Evolutionary conservation across 2,888 invertebrate species (phyloP).

Genomic region (Campoplex capitator): DNA sequence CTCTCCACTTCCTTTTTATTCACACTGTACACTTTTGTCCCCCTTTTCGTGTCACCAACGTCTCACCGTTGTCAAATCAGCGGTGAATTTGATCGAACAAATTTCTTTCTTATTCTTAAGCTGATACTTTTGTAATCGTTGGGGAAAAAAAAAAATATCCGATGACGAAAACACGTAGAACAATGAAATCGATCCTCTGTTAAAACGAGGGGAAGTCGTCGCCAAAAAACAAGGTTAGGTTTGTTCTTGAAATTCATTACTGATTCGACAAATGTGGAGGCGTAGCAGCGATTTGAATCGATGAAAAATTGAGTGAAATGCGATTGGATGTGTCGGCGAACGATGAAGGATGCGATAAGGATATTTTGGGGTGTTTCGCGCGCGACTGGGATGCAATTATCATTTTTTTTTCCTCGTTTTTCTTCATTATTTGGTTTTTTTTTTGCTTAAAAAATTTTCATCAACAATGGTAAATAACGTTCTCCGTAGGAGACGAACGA

Average conservation of each 20-base stretch:
- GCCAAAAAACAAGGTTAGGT: no score
- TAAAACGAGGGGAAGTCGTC: no score
- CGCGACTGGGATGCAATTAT: conserved; percentile 46
- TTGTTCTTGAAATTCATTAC: background rate
- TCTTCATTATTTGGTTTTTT: conserved; percentile 42
- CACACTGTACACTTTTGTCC: conserved; percentile 30
- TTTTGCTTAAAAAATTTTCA: conserved; percentile 68
- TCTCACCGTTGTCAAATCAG: background rate
- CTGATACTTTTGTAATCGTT: background rate
- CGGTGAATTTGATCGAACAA: background rate
- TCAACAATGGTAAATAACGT: conserved; percentile 70
- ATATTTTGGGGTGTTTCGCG: conserved; percentile 44
- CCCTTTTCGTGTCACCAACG: background rate
- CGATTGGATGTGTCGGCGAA: conserved; percentile 30
- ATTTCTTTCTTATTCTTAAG: background rate
- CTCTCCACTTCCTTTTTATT: conserved; percentile 7
- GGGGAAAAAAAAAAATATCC: background rate
- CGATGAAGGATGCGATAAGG: conserved; percentile 30
- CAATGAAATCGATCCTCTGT: background rate
- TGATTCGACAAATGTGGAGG: background rate
- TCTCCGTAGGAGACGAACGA: conserved; percentile 67
- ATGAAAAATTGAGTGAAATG: conserved; percentile 31
- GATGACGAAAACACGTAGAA: background rate
- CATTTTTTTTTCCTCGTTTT: conserved; percentile 47
- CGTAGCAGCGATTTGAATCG: conserved; percentile 12